These are phyloP conservation scores for Ophion slaviceki DNA, from an alignment of 2,888 invertebrate genomes.

Conservation along the genomic window DNA sequence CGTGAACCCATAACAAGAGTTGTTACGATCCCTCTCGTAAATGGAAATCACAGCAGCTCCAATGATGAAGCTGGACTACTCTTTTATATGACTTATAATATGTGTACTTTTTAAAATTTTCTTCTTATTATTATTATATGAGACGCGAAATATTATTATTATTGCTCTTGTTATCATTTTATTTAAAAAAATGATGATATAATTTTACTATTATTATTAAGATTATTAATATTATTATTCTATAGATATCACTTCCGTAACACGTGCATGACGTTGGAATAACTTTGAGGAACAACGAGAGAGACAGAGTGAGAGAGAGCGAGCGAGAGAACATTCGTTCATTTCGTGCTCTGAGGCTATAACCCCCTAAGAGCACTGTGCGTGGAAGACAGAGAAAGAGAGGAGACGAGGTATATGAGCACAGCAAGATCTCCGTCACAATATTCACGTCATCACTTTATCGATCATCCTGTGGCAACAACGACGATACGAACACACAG, in stretches of 20 bases:
- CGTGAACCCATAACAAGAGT: too few species aligned
- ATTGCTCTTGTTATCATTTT: neutral
- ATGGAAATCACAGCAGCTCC: too few species aligned
- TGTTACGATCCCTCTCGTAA: too few species aligned
- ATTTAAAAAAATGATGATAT: neutral
- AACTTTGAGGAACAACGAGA: constrained; percentile 38
- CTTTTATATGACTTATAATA: too few species aligned
- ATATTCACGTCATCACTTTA: constrained; percentile 68
- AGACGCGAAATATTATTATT: neutral
- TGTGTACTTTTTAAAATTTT: too few species aligned
- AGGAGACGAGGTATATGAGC: neutral
- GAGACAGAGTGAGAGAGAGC: neutral
- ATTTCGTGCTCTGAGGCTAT: too few species aligned
- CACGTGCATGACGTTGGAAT: constrained; percentile 60
- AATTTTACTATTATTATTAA: neutral
- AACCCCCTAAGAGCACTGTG: too few species aligned
- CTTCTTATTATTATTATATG: too few species aligned
- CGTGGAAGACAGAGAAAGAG: neutral
- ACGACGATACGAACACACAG: constrained; percentile 56
- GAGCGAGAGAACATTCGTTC: neutral
- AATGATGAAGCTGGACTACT: too few species aligned
- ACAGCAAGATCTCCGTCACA: constrained; percentile 56
- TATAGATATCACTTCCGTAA: constrained; percentile 13
- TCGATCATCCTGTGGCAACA: constrained; percentile 65
- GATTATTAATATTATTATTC: neutral